Percentiles rank a stretch among this genome's conserved stretches.
Evolutionary conservation across 2,888 invertebrate genomes (phyloP).

Genomic region (Rotaria magnacalcarata): DNA sequence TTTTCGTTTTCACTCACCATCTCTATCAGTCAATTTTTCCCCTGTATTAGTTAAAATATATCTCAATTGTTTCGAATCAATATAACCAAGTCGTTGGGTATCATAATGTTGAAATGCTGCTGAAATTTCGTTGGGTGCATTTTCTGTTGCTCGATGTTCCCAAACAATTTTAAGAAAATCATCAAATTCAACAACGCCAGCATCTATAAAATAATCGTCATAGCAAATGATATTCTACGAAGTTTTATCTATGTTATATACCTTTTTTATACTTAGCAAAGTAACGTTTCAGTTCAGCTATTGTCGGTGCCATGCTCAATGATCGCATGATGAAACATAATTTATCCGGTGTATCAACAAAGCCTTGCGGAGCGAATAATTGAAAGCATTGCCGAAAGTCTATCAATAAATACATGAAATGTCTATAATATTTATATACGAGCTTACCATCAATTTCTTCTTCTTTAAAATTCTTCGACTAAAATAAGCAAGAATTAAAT

Average conservation of each 20-base stretch:
- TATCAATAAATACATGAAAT: slow-evolving; percentile 54
- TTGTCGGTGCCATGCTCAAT: slow-evolving; percentile 84
- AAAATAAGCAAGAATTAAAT: neutral
- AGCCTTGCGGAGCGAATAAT: slow-evolving; percentile 74
- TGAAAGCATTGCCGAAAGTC: slow-evolving; percentile 95
- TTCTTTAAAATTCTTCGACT: slow-evolving; percentile 85
- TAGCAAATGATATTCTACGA: neutral
- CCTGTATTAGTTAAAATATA: slow-evolving; percentile 85
- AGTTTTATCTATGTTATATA: neutral
- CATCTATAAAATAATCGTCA: neutral
- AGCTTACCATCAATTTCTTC: slow-evolving; percentile 85
- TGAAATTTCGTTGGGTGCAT: slow-evolving; percentile 75
- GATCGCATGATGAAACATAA: slow-evolving; percentile 89
- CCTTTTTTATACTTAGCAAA: slow-evolving; percentile 62
- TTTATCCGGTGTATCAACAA: slow-evolving; percentile 81
- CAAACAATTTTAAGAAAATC: slow-evolving; percentile 93
- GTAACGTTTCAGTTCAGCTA: slow-evolving; percentile 79
- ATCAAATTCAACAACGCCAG: slow-evolving; percentile 67
- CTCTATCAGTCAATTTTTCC: slow-evolving; percentile 70
- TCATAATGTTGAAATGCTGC: slow-evolving; percentile 82
- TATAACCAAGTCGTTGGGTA: slow-evolving; percentile 62
- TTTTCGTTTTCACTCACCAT: slow-evolving; percentile 61
- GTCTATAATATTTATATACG: neutral
- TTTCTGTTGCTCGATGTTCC: slow-evolving; percentile 74
- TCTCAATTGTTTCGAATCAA: slow-evolving; percentile 76